Percentiles rank a stretch among this genome's conserved stretches.
Evolutionary conservation across 2,797 vertebrate genomes (phyloP).

Genomic region (Alectoris magna): DNA sequence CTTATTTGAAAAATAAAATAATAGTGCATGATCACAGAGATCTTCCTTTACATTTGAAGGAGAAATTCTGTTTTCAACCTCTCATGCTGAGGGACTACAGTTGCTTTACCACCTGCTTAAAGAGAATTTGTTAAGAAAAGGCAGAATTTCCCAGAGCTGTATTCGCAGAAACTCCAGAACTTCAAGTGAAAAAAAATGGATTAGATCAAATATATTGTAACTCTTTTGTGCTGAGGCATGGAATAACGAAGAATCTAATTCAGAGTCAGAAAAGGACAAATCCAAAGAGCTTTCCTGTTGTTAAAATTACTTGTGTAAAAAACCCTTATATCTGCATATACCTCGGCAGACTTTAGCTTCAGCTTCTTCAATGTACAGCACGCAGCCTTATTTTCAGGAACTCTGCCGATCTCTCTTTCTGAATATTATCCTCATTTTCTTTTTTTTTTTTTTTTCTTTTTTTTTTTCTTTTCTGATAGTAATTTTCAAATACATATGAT

Average conservation of each 20-base stretch:
- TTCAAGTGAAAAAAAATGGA: not conserved
- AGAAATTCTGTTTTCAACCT: not conserved
- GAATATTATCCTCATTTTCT: not conserved
- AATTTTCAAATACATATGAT: not conserved
- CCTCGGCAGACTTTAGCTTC: not conserved
- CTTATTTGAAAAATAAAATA: slow-evolving; percentile 40
- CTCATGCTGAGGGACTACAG: not conserved
- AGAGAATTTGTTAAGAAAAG: not conserved
- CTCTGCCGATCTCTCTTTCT: not conserved
- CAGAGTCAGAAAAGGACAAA: not conserved
- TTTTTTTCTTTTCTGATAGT: not conserved
- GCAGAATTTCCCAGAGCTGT: not conserved
- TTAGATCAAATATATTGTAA: not conserved
- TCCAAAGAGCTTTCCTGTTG: not conserved
- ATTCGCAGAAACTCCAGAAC: not conserved
- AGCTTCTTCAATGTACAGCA: not conserved
- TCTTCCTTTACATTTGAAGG: slow-evolving; percentile 15
- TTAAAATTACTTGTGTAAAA: not conserved
- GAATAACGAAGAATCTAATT: not conserved
- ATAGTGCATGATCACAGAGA: slow-evolving; percentile 15
- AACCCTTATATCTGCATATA: not conserved
- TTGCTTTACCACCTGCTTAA: not conserved
- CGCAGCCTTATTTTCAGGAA: not conserved
- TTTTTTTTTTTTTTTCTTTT: not conserved
- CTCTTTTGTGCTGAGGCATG: not conserved